These are phyloP conservation scores for Chironomus tentans DNA, from an alignment of 2,888 invertebrate species.

Conservation along the genomic window DNA sequence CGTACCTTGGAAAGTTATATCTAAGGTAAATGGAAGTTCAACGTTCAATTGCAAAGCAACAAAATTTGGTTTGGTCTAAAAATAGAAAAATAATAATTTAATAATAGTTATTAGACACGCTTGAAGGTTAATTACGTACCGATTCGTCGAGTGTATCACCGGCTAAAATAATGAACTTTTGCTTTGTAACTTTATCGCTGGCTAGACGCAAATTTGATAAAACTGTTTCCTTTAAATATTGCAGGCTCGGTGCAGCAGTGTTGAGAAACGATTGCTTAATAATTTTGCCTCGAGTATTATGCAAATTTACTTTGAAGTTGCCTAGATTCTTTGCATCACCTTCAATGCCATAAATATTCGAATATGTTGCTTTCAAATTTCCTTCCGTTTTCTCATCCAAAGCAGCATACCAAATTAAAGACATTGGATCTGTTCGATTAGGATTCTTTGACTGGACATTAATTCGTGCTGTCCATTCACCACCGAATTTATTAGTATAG, in stretches of 20 bases:
- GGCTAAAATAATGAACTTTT: constrained; percentile 50
- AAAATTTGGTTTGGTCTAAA: constrained; percentile 55
- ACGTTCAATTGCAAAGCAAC: constrained; percentile 68
- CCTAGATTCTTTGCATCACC: constrained; percentile 73
- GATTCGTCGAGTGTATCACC: constrained; percentile 45
- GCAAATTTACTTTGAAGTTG: constrained; percentile 53
- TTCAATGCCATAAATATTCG: constrained; percentile 39
- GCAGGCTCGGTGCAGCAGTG: constrained; percentile 59
- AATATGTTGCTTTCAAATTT: constrained; percentile 35
- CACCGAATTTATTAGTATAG: constrained; percentile 68
- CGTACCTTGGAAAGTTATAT: constrained; percentile 73
- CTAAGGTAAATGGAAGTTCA: constrained; percentile 70
- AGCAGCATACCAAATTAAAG: constrained; percentile 73
- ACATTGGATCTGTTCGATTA: constrained; percentile 41
- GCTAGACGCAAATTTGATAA: constrained; percentile 57
- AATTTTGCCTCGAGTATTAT: constrained; percentile 47
- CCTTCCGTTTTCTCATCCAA: constrained; percentile 64
- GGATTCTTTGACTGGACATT: constrained; percentile 44
- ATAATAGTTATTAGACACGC: too few relatives aligned
- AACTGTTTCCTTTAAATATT: constrained; percentile 65
- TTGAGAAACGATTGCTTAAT: constrained; percentile 65
- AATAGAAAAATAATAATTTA: not conserved
- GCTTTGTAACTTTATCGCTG: constrained; percentile 45
- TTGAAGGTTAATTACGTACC: not conserved
- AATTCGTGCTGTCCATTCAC: constrained; percentile 88